Evolutionary conservation across 2,113 vertebrate genomes (phyloP).

Genomic region (Colius striatus): DNA sequence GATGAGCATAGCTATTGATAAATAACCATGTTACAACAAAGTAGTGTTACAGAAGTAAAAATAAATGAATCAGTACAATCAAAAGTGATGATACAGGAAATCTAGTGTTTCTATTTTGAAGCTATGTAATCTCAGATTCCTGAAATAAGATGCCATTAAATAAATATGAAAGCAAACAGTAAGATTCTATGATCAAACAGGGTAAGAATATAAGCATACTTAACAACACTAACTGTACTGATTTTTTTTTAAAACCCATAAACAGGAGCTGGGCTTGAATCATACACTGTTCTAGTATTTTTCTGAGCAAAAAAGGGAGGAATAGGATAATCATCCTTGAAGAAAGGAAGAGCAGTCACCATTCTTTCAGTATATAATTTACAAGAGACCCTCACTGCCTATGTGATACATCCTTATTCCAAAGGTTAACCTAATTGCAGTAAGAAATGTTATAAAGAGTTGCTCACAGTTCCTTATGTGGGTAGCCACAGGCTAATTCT

Average conservation of each 20-base stretch:
- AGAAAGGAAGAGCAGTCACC: not conserved
- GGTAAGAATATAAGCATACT: not conserved
- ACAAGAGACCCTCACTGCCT: not conserved
- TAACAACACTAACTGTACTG: not conserved
- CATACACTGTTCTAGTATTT: not conserved
- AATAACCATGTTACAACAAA: not conserved
- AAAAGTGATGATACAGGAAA: not conserved
- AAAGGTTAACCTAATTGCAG: not conserved
- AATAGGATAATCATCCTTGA: not conserved
- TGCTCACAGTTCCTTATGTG: not conserved
- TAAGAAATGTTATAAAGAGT: not conserved
- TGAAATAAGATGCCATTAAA: not conserved
- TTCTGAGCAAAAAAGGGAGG: not conserved
- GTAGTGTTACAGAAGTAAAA: conserved; percentile 30
- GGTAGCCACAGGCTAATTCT: not conserved
- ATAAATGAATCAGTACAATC: not conserved
- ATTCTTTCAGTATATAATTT: not conserved
- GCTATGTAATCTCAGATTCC: not conserved
- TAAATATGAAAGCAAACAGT: not conserved
- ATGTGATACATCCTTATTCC: rapidly evolving
- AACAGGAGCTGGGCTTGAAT: not conserved
- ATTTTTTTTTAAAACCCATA: not conserved
- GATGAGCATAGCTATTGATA: not conserved
- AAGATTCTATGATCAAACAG: not conserved
- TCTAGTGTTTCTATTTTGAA: not conserved